These are phyloP conservation scores for Nymphalis urticae DNA, from an alignment of 2,888 invertebrate species.

Conservation along the genomic window DNA sequence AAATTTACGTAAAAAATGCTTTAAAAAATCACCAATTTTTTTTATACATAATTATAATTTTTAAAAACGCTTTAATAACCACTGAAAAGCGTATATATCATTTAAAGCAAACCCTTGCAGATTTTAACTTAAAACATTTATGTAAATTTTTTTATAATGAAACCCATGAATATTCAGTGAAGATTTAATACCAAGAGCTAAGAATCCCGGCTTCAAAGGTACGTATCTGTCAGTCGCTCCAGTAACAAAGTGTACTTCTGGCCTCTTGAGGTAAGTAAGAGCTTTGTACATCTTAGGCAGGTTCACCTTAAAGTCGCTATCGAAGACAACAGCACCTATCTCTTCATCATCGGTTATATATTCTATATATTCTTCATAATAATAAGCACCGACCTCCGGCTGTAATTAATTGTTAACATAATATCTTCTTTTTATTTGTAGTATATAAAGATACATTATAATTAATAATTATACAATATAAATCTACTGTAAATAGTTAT, in stretches of 20 bases:
- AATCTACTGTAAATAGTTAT: too few relatives aligned
- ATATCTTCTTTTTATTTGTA: too few relatives aligned
- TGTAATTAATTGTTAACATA: constrained; percentile 37
- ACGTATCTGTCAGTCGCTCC: constrained; percentile 74
- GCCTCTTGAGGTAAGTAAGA: constrained; percentile 66
- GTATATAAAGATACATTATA: too few relatives aligned
- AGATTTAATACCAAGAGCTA: constrained; percentile 61
- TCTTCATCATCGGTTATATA: constrained; percentile 65
- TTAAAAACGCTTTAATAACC: too few relatives aligned
- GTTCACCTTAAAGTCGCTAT: constrained; percentile 76
- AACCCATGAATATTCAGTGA: constrained; percentile 14
- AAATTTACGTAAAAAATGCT: background rate
- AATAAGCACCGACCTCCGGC: constrained; percentile 57
- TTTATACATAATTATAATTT: too few relatives aligned
- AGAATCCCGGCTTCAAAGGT: constrained; percentile 53
- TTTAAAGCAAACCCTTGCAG: background rate
- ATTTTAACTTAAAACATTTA: background rate
- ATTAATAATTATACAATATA: too few relatives aligned
- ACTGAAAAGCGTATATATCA: too few relatives aligned
- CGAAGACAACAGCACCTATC: constrained; percentile 81
- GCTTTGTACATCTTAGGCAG: constrained; percentile 77
- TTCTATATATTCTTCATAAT: constrained; percentile 53
- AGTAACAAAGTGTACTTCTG: constrained; percentile 76
- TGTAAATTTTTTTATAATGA: background rate
- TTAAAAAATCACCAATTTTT: too few relatives aligned